Conservation (phyloP, 2,113 vertebrate genomes). For the human region DNA sequence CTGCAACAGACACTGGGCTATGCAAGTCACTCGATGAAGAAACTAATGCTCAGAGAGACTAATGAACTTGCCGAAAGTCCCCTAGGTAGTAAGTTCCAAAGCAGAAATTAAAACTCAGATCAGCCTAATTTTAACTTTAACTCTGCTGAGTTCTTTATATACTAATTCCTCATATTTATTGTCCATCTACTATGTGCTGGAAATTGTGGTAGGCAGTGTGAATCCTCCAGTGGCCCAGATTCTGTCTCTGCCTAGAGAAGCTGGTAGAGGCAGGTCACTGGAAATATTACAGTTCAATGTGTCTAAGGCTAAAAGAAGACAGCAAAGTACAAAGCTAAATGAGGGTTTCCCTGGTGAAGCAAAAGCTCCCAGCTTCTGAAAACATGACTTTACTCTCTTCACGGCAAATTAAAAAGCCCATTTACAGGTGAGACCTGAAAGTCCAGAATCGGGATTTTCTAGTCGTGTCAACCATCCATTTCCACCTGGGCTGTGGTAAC, state of each 20-base stretch:
- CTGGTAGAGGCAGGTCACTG: not conserved
- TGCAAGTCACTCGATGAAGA: not conserved
- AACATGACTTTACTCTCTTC: not conserved
- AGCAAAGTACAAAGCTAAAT: rapidly evolving
- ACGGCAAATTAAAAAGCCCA: not conserved
- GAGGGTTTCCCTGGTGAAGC: not conserved
- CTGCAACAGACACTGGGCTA: not conserved
- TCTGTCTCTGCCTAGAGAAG: not conserved
- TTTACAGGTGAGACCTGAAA: not conserved
- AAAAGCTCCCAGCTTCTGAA: not conserved
- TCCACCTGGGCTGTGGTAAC: not conserved
- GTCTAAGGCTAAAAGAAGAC: not conserved
- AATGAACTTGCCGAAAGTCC: not conserved
- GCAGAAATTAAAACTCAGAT: not conserved
- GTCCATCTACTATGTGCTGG: not conserved
- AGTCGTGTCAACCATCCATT: rapidly evolving
- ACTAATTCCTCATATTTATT: rapidly evolving
- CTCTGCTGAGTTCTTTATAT: not conserved
- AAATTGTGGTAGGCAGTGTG: rapidly evolving
- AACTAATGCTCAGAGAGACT: not conserved
- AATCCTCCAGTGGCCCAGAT: not conserved
- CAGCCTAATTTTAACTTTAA: not conserved
- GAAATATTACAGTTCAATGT: not conserved
- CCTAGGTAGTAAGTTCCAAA: not conserved
- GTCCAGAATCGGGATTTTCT: not conserved